A percentile compares a stretch with the other conserved stretches of the same genome.
These are phyloP conservation scores for Mamestra configurata DNA, from an alignment of 1,140 invertebrate genomes.

Conservation along the genomic window DNA sequence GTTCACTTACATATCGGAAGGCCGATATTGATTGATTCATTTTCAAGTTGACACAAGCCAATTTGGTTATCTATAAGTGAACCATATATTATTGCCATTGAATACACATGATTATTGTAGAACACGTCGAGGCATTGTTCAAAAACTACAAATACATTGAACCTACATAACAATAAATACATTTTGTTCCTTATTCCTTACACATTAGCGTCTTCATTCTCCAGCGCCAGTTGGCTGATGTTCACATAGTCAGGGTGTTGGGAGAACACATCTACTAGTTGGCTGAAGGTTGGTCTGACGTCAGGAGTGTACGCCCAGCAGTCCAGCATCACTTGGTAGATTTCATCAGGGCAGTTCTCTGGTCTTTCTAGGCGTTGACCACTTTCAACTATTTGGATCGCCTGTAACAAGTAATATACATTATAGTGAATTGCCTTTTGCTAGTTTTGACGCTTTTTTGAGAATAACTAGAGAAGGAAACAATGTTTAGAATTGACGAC, in stretches of 20 bases:
- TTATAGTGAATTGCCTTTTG: no score
- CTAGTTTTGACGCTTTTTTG: no score
- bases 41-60: no score
- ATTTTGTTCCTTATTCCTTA: constrained; percentile 33
- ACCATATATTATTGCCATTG: neutral
- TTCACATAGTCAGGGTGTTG: constrained; percentile 91
- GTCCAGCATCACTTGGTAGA: constrained; percentile 95
- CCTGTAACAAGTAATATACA: constrained; percentile 86
- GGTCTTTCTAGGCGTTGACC: constrained; percentile 93
- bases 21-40: no score
- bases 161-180: constrained; percentile 38
- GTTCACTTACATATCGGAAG: no score
- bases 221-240: constrained; percentile 81
- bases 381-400: constrained; percentile 93
- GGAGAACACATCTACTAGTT: constrained; percentile 93
- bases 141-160: constrained; percentile 1
- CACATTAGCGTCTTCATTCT: constrained; percentile 71
- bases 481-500: no score
- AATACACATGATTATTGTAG: neutral
- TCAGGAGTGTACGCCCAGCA: constrained; percentile 96
- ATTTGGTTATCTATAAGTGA: neutral
- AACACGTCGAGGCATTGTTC: constrained; percentile 1
- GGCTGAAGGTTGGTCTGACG: constrained; percentile 93
- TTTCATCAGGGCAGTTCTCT: constrained; percentile 93
- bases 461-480: no score